Evolutionary conservation across 2,113 vertebrate genomes (phyloP).

Genomic region (Oplegnathus fasciatus): DNA sequence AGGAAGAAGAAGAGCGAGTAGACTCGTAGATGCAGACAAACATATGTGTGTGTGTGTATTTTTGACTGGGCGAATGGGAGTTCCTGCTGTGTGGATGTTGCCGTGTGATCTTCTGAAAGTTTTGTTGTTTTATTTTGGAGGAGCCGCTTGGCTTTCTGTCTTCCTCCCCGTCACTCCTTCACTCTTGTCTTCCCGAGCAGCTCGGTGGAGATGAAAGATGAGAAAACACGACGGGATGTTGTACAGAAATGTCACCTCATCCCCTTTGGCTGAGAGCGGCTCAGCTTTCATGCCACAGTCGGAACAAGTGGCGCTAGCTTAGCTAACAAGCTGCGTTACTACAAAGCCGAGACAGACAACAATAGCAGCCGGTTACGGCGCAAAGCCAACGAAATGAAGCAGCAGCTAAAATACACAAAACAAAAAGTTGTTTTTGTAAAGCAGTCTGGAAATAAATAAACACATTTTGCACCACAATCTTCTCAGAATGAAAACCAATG

Average conservation of each 20-base stretch:
- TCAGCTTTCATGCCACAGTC: constrained; percentile 28
- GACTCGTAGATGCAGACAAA: constrained; percentile 17
- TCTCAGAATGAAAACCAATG: not conserved
- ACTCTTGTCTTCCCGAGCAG: constrained; percentile 27
- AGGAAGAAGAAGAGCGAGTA: constrained; percentile 17
- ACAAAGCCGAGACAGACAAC: constrained; percentile 34
- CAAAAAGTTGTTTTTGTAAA: not conserved
- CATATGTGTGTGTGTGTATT: constrained; percentile 41
- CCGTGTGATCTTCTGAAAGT: constrained; percentile 71
- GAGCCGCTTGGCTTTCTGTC: constrained; percentile 40
- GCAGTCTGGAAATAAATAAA: not conserved
- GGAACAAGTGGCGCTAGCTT: constrained; percentile 40
- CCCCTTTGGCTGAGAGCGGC: constrained; percentile 67
- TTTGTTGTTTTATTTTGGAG: constrained; percentile 68
- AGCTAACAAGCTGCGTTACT: constrained; percentile 49
- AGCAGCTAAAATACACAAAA: constrained; percentile 20
- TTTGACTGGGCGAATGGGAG: constrained; percentile 53
- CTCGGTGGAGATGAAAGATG: constrained; percentile 46
- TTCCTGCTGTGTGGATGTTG: constrained; percentile 47
- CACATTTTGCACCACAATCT: not conserved
- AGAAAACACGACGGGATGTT: constrained; percentile 46
- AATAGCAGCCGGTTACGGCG: constrained; percentile 8
- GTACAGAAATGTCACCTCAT: constrained; percentile 69
- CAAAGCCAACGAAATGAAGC: constrained; percentile 2
- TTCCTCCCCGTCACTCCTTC: constrained; percentile 31